Base-by-base conservation (phyloP, 2,888 invertebrate genomes). In the Zhuqinia jingwanae region DNA sequence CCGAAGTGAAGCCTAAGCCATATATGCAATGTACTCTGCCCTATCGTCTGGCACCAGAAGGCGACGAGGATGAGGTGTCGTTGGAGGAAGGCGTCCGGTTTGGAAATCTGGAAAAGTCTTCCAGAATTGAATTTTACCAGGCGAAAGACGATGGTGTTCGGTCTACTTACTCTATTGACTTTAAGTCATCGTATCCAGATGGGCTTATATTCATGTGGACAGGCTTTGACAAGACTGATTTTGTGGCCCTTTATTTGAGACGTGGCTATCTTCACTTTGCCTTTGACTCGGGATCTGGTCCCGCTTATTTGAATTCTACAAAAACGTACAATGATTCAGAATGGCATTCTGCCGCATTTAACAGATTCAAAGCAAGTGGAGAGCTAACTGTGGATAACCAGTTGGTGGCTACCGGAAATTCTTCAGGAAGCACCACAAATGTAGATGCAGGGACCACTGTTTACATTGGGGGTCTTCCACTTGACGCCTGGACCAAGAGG, bases 181-280 rank as follows among this genome's bases (percentile, higher is more conserved):
- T 99, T 93, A 97, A 97, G 92, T 98, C 98, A 0, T 95, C 94
- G 85, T 95, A 96, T 0, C 95, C 95, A 6, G 95, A 97, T 89
- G 99, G 99, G 0, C 93, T 99, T 5, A 93, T 99, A 84, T 98
- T 98, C 93, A 97, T 92, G 92, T 93, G 27, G 93, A 94, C 95
- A 0, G 95, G 96, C 82, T 93, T 93, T 13, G 93, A 94, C 1
- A 95, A 95, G 22, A 92, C 92, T 0, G 96, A 96, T 92, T 96
- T 95, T 92, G 94, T 97, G 0, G 95, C 96, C 0, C 92, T 97
- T 11, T 96, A 95, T 91, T 93, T 98, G 92, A 94, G 94, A 88
- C 94, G 95, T 73, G 97, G 97, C 50, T 93, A 94, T 0, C 92
- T 94, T 70, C 91, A 91, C 36, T 93, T 93, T 2, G 93, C 94